A percentile compares a stretch with the other conserved stretches of the same genome.
phyloP scores from a whole-genome alignment of 2,797 vertebrate genomes.

The Lepidocolaptes lacrymiger region DNA sequence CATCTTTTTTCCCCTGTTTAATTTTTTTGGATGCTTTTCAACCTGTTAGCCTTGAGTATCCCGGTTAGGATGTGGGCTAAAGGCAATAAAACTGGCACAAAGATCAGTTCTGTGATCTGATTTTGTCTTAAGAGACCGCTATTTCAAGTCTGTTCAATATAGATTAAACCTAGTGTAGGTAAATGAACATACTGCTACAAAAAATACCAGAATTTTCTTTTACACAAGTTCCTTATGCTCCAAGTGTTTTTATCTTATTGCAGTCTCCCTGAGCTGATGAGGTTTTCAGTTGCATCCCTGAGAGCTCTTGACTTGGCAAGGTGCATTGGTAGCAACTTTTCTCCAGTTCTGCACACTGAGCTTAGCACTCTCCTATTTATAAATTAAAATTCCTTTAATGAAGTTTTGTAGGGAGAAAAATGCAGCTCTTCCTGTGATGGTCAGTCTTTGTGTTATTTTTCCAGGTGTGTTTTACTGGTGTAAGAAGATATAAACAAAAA shows the following conservation, averaged over 20 bases:
- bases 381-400: background rate
- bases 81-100: background rate
- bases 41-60: background rate
- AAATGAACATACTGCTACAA: background rate
- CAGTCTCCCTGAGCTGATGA: background rate
- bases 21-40: background rate
- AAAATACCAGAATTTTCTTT: background rate
- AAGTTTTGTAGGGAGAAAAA: background rate
- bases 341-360: background rate
- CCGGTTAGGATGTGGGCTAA: background rate
- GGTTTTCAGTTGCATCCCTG: background rate
- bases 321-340: background rate
- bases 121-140: background rate
- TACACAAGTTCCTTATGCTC: background rate
- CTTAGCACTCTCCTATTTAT: background rate
- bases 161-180: background rate
- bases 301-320: background rate
- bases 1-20: background rate
- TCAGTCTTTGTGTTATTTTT: background rate
- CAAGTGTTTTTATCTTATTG: background rate
- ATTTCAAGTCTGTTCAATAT: background rate
- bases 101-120: background rate
- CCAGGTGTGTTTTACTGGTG: background rate
- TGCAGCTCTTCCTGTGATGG: background rate
- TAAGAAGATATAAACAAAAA: background rate